These are phyloP conservation scores for Alosa alosa DNA, from an alignment of 2,113 vertebrate genomes.

Conservation along the genomic window DNA sequence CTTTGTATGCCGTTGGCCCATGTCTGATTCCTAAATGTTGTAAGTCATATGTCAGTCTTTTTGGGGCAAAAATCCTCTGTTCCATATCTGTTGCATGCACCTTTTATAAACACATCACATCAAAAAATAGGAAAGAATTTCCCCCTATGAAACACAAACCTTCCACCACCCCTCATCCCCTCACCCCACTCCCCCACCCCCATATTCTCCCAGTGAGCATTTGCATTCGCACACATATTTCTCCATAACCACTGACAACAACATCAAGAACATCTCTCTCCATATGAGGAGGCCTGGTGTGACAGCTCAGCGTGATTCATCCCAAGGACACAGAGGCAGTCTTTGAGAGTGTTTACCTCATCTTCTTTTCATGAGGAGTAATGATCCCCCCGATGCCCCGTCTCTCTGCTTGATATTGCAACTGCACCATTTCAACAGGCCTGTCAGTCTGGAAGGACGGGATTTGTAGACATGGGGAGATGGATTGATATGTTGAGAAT, in stretches of 20 bases:
- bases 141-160: background rate
- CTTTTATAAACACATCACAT: background rate
- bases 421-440: background rate
- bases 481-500: background rate
- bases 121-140: background rate
- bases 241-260: background rate
- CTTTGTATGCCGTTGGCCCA: too few relatives aligned
- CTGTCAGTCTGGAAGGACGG: background rate
- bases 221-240: background rate
- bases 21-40: too few relatives aligned
- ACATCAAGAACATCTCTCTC: background rate
- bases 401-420: background rate
- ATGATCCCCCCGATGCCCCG: background rate
- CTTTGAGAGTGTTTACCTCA: background rate
- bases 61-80: too few relatives aligned
- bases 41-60: too few relatives aligned
- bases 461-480: background rate
- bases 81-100: background rate
- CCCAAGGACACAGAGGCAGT: background rate
- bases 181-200: background rate
- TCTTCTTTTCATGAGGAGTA: constrained; percentile 4
- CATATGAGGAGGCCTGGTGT: background rate
- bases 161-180: background rate
- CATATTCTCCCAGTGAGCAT: background rate
- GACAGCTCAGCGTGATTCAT: constrained; percentile 14